Conservation (phyloP, 2,888 invertebrate genomes). For the Lepidocyrtoides sp. region DNA sequence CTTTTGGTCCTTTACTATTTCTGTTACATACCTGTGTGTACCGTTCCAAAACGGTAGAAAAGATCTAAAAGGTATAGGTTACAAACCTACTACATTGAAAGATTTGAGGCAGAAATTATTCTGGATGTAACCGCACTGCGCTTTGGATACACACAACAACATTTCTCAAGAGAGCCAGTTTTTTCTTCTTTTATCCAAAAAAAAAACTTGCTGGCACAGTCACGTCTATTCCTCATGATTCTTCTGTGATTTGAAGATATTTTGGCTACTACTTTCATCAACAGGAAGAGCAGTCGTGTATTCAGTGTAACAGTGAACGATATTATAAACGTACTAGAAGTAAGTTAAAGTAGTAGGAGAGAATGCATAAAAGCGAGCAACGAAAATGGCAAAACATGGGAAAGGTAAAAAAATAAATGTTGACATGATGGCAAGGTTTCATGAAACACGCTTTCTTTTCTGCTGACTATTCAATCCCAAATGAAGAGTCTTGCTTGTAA, state of each 20-base stretch:
- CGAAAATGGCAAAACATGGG: background rate
- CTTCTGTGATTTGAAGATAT: conserved; percentile 28
- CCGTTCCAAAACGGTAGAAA: background rate
- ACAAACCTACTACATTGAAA: background rate
- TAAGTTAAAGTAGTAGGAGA: background rate
- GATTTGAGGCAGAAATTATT: background rate
- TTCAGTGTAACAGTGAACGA: background rate
- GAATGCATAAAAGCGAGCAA: background rate
- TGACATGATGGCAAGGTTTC: conserved; percentile 42
- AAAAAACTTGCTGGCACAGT: background rate
- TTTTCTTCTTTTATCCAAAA: background rate
- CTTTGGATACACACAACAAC: background rate
- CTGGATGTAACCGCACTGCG: background rate
- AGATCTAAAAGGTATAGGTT: background rate
- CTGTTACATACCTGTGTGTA: too few species aligned
- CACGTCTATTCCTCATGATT: conserved; percentile 36
- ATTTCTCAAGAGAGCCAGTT: conserved; percentile 14
- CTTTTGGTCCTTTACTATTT: too few species aligned
- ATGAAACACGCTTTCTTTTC: conserved; percentile 14
- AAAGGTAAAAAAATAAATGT: conserved; percentile 19
- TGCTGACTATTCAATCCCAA: conserved; percentile 26
- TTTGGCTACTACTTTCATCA: conserved; percentile 17
- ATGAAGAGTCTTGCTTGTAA: background rate
- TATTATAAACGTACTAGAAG: too few species aligned
- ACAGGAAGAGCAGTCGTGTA: background rate